Evolutionary conservation across 2,113 vertebrate species (phyloP), one percentile per base, ranked within the genome.

Genomic region (Vidua macroura): DNA sequence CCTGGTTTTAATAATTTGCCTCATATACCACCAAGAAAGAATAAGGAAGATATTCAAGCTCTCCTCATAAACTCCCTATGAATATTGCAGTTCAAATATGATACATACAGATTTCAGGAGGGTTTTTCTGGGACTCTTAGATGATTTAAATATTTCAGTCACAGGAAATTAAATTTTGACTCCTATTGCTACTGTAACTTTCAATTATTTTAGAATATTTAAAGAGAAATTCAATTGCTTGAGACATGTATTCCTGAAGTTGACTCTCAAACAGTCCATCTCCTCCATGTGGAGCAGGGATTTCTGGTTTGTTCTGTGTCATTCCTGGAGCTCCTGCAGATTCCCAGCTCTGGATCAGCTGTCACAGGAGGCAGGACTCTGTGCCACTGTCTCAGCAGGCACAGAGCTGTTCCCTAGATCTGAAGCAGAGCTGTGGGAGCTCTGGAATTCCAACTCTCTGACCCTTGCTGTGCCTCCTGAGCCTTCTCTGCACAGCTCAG

Each of bases 281-380:
- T 41, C 13, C 28, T 70, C 35, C 0, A 0, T 0, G 3, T 21
- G 15, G 48, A 62, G 30, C 39, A 73, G n/a, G 44, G 18, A 17
- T 73, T 89, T 51, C 37, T 1, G 3, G 23, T 35, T 23, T 20
- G 15, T 59, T 83, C 10, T 6, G 7, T 30, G 11, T 30, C 39
- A 6, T 48, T 56, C 37, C 31, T 14, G 22, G 35, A 69, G 49
- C 10, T 56, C 14, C 51, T 33, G 35, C 39, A 69, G 18, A 43
- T 55, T 49, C 30, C 22, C 46, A 31, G 39, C 59, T 81, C 67
- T 74, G 48, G 53, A 55, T 13, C 27, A 35, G n/a, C 9, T 11
- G 35, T 69, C 30, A 8, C 9, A 75, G 25, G 75, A 66, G 76
- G 25, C 15, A 23, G 31, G 33, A 19, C 30, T 30, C 9, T 70